Base-by-base conservation (phyloP, 2,888 invertebrate genomes). In the Hyalella azteca region DNA sequence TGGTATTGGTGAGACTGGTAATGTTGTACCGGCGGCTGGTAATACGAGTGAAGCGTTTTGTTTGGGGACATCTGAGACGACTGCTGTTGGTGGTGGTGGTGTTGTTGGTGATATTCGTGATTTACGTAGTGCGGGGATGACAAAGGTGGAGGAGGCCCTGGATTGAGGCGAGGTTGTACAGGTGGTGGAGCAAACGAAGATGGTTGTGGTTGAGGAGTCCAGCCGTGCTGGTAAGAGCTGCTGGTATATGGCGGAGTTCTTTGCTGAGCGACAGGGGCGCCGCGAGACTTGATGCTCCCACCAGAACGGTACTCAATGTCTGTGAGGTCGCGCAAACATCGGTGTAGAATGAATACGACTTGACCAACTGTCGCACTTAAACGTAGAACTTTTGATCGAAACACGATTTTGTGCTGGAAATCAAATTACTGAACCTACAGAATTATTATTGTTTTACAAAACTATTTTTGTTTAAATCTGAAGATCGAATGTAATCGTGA, bases 51-150 rank as follows among this genome's bases (percentile, higher is more conserved):
- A 7, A 19, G 36, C 9, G 36, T 36, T 66, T 66, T 66, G 66
- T n/a, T 66, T 7, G 66, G 66, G 9, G 66, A 66, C 3, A 66
- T 36, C 4, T 32, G 39, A 2, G 66, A 39, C n/a, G 66, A 66
- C 36, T 66, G 66, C 7, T 66, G 36, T n/a, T 66, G 29, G 32
- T 66, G 66, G 54, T 22, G 54, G 29, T 36, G 66, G 29, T 66
- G 22, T 29, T 66, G 66, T 13, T 32, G 29, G 19, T 66, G 29
- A 7, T 22, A 22, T 5, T 22, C 19, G n/a, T 66, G 66, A 29
- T 66, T 66, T 3, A 66, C 66, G 36, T 66, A 66, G n/a, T 66
- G 36, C 15, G 66, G 66, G 36, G 66, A 66, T 66, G 22, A n/a
- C n/a, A n/a, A n/a, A n/a, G n/a, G 66, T 9, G 39, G 66, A 36